These are phyloP conservation scores for Notospermus geniculatus DNA, from an alignment of 1,140 invertebrate species.

Conservation along the genomic window DNA sequence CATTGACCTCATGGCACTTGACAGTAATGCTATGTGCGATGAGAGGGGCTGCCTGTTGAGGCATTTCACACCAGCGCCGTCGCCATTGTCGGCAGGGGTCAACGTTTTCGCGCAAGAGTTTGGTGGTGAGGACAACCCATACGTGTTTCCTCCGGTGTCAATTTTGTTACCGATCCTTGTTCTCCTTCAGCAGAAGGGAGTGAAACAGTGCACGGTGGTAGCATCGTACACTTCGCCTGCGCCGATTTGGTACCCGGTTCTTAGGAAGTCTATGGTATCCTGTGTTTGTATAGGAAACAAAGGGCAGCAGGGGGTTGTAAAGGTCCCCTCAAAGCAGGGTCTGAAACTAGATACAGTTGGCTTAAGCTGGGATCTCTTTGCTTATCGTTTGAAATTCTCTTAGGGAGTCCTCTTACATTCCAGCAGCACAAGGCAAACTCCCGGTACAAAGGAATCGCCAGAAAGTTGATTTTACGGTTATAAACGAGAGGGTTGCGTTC, in stretches of 20 bases:
- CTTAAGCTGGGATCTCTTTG: background rate
- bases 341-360: background rate
- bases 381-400: background rate
- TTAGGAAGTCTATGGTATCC: background rate
- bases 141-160: background rate
- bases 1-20: background rate
- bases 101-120: background rate
- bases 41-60: background rate
- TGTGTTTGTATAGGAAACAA: background rate
- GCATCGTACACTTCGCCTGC: background rate
- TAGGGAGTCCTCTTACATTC: background rate
- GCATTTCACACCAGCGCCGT: background rate
- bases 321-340: background rate
- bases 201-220: background rate
- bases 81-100: background rate
- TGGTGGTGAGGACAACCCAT: background rate
- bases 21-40: background rate
- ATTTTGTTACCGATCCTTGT: background rate
- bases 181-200: background rate
- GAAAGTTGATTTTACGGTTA: background rate
- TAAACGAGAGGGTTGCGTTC: background rate
- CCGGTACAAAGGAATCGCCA: background rate
- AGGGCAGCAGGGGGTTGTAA: background rate
- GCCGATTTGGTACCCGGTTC: background rate
- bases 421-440: background rate